Evolutionary conservation across 2,797 vertebrate species (phyloP).

Genomic region (Delichon dasypus): DNA sequence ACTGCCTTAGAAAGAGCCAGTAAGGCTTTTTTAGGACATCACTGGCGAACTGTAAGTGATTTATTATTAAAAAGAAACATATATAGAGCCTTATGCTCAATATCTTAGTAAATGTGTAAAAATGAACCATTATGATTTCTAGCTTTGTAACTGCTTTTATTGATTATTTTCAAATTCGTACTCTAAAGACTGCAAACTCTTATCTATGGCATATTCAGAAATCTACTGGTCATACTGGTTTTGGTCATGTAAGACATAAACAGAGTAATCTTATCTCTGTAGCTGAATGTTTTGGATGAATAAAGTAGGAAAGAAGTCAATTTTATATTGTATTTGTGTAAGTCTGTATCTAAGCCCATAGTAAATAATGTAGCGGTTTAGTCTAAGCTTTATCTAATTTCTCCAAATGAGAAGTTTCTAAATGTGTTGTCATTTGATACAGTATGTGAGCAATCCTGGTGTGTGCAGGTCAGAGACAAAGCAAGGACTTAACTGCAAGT

Average conservation of each 20-base stretch:
- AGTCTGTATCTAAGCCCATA: neutral
- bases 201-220: neutral
- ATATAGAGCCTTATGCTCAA: neutral
- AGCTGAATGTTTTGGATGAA: neutral
- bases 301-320: neutral
- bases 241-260: neutral
- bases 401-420: neutral
- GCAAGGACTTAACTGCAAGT: neutral
- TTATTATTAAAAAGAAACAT: neutral
- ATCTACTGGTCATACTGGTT: neutral
- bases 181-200: neutral
- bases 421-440: neutral
- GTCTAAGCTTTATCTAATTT: neutral
- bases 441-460: neutral
- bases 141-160: neutral
- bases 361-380: neutral
- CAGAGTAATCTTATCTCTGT: neutral
- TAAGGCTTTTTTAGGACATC: neutral
- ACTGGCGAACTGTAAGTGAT: neutral
- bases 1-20: neutral
- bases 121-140: neutral
- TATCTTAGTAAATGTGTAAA: neutral
- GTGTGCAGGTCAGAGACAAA: neutral
- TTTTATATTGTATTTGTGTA: neutral
- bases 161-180: neutral